Base-by-base conservation (phyloP, 2,113 vertebrate genomes). In the Hippoglossus stenolepis region DNA sequence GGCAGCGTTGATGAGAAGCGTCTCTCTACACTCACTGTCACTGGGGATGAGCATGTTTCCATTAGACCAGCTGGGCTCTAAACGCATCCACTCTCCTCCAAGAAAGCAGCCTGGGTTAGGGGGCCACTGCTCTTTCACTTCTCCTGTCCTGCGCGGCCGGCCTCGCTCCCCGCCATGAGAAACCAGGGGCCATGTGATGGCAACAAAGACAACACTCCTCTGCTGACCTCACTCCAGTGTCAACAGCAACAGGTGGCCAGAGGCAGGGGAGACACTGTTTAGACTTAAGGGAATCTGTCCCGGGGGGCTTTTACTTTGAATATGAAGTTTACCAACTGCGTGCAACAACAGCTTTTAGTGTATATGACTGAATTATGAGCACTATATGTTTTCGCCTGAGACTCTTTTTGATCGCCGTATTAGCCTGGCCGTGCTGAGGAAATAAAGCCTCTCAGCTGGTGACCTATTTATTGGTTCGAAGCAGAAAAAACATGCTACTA, bases 1-100 rank as follows among this genome's bases (percentile, higher is more conserved):
- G 38, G 65, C 49, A 75, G 74, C 63, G 73, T 79, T 68, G 58
- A 85, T 87, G 79, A 89, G 79, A 66, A 66, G 70, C 65, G 65
- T 91, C 87, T 90, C 72, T 89, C 83, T 79, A 56, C 90, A 79
- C 87, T 81, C 38, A 9, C 26, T 70, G 68, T 79, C 86, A 80
- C 89, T 68, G 74, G 91, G 90, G 89, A 90, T 73, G 3, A 11
- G 58, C 23, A 65, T 84, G 86, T 91, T 92, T 93, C 91, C 90
- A 90, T 87, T 59, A 43, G 74, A 83, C 73, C 84, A 91, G 82
- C 87, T 89, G 83, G 77, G 65, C 69, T 75, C 65, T 79, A 62
- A 80, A 73, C 28, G n/a, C 77, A 69, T 62, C 20, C 9, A 0
- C 73, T 74, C 76, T 85, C 65, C 84, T 87, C 73, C 60, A 87